phyloP scores from a whole-genome alignment of 2,113 vertebrate genomes.

The Aspidoscelis tigris region DNA sequence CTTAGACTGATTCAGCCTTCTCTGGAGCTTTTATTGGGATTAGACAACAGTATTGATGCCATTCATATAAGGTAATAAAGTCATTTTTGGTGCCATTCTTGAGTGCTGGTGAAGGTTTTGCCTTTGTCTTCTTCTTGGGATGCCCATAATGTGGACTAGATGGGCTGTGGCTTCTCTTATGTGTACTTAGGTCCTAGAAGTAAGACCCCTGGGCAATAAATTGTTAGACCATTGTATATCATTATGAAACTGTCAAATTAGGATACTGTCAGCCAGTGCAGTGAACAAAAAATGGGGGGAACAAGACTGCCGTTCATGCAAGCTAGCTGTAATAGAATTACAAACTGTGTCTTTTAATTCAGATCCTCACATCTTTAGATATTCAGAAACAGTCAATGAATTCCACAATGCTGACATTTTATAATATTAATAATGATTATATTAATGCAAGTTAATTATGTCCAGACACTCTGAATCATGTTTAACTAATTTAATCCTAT shows the following conservation, averaged over 20 bases:
- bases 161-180: no score
- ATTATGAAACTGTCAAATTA: no score
- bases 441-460: constrained; percentile 39
- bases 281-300: no score
- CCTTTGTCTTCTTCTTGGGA: not conserved
- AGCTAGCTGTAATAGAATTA: constrained; percentile 41
- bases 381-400: constrained; percentile 38
- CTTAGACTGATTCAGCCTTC: constrained; percentile 14
- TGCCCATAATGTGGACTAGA: no score
- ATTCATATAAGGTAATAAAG: constrained; percentile 70
- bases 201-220: no score
- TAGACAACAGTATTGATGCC: constrained; percentile 38
- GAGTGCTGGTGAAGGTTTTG: constrained; percentile 1
- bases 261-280: no score
- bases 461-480: constrained; percentile 19
- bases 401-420: constrained; percentile 34
- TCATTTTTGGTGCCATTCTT: not conserved
- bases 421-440: constrained; percentile 35
- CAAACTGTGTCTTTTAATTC: constrained; percentile 43
- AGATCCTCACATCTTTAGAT: constrained; percentile 29
- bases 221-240: no score
- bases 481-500: constrained; percentile 42
- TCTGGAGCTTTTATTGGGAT: constrained; percentile 45
- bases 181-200: no score
- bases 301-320: constrained; percentile 10